Evolutionary conservation across 2,113 vertebrate genomes (phyloP).

Genomic region (Xyrauchen texanus): DNA sequence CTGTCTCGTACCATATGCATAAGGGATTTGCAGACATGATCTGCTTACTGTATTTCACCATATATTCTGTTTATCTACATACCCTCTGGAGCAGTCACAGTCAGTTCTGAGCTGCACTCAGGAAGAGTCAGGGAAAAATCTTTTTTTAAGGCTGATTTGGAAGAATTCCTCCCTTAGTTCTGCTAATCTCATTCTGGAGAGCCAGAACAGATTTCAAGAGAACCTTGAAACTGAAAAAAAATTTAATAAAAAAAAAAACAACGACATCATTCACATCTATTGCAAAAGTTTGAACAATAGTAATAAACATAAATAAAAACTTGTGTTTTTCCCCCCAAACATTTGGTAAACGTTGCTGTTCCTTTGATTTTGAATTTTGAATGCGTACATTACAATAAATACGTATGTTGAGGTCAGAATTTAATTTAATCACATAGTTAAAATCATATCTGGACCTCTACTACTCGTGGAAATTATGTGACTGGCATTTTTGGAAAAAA

Average conservation of each 20-base stretch:
- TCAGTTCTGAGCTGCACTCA: neutral
- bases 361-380: too few relatives aligned
- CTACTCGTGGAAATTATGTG: too few relatives aligned
- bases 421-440: too few relatives aligned
- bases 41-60: neutral
- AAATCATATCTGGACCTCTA: too few relatives aligned
- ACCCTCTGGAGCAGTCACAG: neutral
- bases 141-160: constrained; percentile 12
- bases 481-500: too few relatives aligned
- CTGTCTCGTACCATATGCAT: too few relatives aligned
- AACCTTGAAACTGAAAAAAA: neutral
- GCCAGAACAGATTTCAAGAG: too few relatives aligned
- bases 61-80: neutral
- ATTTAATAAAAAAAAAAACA: too few relatives aligned
- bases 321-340: too few relatives aligned
- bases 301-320: neutral
- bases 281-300: neutral
- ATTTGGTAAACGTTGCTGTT: too few relatives aligned
- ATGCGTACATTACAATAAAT: too few relatives aligned
- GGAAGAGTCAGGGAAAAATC: constrained; percentile 2
- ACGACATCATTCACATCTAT: neutral
- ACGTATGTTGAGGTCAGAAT: too few relatives aligned
- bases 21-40: neutral
- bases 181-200: constrained; percentile 10
- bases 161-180: constrained; percentile 2